A percentile compares a stretch with the other conserved stretches of the same genome.
Evolutionary conservation across 2,888 invertebrate species (phyloP).

Genomic region (Tetranychus truncatus): DNA sequence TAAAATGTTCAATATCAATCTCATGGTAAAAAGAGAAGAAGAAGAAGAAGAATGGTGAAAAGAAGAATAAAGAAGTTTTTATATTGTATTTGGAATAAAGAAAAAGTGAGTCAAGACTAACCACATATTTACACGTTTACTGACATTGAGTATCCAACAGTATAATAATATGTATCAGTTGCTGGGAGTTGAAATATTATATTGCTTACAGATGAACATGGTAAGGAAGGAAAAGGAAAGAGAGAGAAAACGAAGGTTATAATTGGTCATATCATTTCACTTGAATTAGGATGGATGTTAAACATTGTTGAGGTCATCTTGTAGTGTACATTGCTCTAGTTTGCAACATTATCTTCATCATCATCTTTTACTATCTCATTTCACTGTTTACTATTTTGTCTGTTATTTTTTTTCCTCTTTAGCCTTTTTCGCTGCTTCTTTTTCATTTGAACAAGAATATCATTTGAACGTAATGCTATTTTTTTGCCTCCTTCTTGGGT

Average conservation of each 20-base stretch:
- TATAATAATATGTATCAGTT: too few species aligned
- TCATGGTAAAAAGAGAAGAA: too few species aligned
- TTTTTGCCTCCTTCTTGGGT: neutral
- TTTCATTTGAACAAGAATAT: neutral
- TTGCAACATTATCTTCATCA: neutral
- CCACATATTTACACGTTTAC: too few species aligned
- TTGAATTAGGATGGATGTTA: neutral
- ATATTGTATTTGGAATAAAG: too few species aligned
- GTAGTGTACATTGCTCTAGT: neutral
- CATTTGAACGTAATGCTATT: neutral
- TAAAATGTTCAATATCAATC: too few species aligned
- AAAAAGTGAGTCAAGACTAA: too few species aligned
- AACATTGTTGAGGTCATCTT: constrained; percentile 1
- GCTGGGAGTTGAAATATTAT: too few species aligned
- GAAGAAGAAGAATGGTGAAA: too few species aligned
- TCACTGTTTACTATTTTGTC: neutral
- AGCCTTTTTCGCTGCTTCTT: neutral
- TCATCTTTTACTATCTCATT: neutral
- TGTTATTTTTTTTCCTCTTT: neutral
- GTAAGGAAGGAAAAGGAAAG: neutral
- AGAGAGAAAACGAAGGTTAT: neutral
- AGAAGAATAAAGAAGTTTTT: too few species aligned
- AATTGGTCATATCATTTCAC: neutral
- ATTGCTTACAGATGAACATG: neutral
- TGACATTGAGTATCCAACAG: too few species aligned